Percentiles rank a stretch among this genome's conserved stretches.
Evolutionary conservation across 2,113 vertebrate genomes (phyloP).

Genomic region (Megatriorchis doriae): DNA sequence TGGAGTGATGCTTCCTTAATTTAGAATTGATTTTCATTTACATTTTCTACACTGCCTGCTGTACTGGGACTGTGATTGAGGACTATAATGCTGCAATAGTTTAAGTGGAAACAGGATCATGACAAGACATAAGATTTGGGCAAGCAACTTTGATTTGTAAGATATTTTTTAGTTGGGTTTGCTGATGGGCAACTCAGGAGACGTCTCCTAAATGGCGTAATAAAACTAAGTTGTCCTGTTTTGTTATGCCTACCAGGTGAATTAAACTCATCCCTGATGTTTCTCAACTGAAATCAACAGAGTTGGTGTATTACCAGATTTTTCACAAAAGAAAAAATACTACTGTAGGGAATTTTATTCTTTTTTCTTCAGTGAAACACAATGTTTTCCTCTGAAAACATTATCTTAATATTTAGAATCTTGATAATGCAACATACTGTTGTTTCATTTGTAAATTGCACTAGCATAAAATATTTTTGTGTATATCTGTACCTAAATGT

Average conservation of each 20-base stretch:
- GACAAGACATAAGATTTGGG: background rate
- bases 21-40: constrained; percentile 4
- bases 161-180: background rate
- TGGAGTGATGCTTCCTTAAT: background rate
- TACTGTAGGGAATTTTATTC: background rate
- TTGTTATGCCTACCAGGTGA: background rate
- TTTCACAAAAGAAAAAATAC: background rate
- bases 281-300: background rate
- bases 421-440: background rate
- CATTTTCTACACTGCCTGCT: background rate
- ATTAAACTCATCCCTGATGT: background rate
- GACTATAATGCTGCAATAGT: background rate
- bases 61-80: background rate
- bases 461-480: background rate
- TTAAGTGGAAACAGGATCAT: background rate
- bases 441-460: background rate
- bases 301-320: background rate
- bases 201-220: background rate
- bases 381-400: background rate
- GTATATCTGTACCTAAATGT: background rate
- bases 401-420: background rate
- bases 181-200: background rate
- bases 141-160: background rate
- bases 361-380: background rate
- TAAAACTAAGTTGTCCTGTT: background rate